Percentiles rank a stretch among this genome's conserved stretches.
Evolutionary conservation across 2,888 invertebrate species (phyloP).

Genomic region (Falcaria lacertinaria): DNA sequence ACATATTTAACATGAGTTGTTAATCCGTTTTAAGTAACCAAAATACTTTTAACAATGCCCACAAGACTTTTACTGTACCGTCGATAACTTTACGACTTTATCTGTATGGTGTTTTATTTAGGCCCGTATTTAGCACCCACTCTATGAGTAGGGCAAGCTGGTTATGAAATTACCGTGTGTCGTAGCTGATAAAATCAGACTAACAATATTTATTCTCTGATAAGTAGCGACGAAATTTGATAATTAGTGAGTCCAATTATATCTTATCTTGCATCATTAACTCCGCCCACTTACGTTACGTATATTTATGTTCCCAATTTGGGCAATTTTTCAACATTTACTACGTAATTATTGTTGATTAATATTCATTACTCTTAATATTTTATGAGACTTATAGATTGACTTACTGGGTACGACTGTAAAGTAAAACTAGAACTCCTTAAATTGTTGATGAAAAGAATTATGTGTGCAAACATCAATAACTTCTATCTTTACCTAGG

Average conservation of each 20-base stretch:
- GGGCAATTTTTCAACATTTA: constrained; percentile 23
- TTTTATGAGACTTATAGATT: no score
- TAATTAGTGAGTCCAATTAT: constrained; percentile 66
- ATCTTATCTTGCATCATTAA: constrained; percentile 64
- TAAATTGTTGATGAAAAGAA: no score
- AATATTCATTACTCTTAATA: not conserved
- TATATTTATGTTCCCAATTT: constrained; percentile 22
- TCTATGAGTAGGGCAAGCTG: constrained; percentile 20
- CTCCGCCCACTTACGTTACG: constrained; percentile 46
- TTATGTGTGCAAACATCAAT: no score
- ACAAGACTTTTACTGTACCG: constrained; percentile 24
- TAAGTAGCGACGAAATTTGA: constrained; percentile 65
- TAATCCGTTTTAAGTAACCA: constrained; percentile 47
- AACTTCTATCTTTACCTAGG: no score
- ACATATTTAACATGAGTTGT: constrained; percentile 40
- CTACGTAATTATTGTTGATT: not conserved
- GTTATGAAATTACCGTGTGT: constrained; percentile 52
- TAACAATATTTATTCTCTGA: constrained; percentile 68
- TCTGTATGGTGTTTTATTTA: constrained; percentile 26
- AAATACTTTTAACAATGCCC: constrained; percentile 41
- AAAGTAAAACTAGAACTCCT: no score
- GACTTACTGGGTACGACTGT: no score
- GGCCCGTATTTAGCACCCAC: constrained; percentile 33
- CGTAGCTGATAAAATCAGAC: constrained; percentile 53
- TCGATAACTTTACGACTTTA: constrained; percentile 26